Conservation (phyloP, 1,140 invertebrate species). For the Scylla paramamosain region DNA sequence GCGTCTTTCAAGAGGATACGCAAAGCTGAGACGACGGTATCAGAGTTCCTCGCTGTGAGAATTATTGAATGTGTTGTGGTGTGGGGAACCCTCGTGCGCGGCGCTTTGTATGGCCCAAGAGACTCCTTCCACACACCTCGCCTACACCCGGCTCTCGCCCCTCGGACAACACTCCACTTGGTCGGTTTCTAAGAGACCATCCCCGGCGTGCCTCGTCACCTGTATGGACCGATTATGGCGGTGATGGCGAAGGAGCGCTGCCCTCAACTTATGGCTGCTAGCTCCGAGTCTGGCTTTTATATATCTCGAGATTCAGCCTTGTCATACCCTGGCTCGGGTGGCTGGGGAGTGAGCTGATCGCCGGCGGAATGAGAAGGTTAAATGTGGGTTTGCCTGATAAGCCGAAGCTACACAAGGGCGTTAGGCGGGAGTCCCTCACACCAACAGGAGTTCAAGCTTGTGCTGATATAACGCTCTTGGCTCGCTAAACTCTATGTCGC, state of each 20-base stretch:
- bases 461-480: neutral
- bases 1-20: neutral
- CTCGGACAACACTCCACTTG: conserved; percentile 7
- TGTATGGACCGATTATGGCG: conserved; percentile 51
- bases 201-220: neutral
- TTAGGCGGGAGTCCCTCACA: neutral
- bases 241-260: conserved; percentile 28
- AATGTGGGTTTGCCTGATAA: neutral
- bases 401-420: neutral
- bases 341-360: neutral
- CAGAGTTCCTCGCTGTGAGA: conserved; percentile 44
- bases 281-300: neutral
- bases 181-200: neutral
- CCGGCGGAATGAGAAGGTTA: neutral
- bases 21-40: neutral
- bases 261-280: neutral
- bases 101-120: conserved; percentile 42
- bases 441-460: neutral
- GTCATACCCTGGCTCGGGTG: neutral
- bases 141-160: conserved; percentile 33
- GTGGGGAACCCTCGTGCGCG: conserved; percentile 34
- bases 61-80: conserved; percentile 19
- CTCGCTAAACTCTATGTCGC: neutral
- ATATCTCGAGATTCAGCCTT: conserved; percentile 13
- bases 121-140: conserved; percentile 35